Base-by-base conservation (phyloP, 2,113 vertebrate species). In the Prinia subflava region DNA sequence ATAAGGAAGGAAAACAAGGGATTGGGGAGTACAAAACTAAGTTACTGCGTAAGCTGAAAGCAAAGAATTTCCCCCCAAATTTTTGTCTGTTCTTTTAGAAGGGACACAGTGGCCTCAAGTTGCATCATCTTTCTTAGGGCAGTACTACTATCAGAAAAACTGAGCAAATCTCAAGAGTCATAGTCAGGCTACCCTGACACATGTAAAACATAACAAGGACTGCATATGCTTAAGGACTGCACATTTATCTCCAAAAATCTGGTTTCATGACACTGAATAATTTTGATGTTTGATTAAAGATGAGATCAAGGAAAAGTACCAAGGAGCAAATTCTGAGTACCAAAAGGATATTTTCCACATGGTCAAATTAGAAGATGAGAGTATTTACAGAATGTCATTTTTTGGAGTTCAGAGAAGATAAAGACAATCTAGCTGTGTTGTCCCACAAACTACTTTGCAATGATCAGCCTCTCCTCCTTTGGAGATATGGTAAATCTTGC, bases 401-500 rank as follows among this genome's bases (percentile, higher is more conserved):
- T 90, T 14, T 41, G 19, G 7, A 75, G 19, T 60, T 82, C 47
- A 71, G 21, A 84, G 56, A 59, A 70, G 15, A 33, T 79, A 44
- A 57, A 63, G 24, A 42, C 9, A 78, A 27, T 15, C 21, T 33
- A 63, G 1, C 19, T 77, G 9, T 46, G 6, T 24, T 39, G 28
- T 55, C 28, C 21, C 25, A 28, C n/a, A 78, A 18, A 20, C 3
- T 24, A 35, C 4, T 47, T 18, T 23, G n/a, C 15, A 18, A 17
- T 47, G 35, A 47, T n/a, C 42, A 63, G 17, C 6, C 33, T 68
- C 11, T 56, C 19, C 17, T 76, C 19, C 17, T 76, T 41, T 41
- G 24, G 70, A 71, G 18, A 42, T 37, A 41, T 0, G 0, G 2
- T 50, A 2, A 24, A 27, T 41, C 41, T 64, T 69, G 21, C 5